These are phyloP conservation scores for Oryzias curvinotus DNA, from an alignment of 2,113 vertebrate genomes.

Conservation along the genomic window DNA sequence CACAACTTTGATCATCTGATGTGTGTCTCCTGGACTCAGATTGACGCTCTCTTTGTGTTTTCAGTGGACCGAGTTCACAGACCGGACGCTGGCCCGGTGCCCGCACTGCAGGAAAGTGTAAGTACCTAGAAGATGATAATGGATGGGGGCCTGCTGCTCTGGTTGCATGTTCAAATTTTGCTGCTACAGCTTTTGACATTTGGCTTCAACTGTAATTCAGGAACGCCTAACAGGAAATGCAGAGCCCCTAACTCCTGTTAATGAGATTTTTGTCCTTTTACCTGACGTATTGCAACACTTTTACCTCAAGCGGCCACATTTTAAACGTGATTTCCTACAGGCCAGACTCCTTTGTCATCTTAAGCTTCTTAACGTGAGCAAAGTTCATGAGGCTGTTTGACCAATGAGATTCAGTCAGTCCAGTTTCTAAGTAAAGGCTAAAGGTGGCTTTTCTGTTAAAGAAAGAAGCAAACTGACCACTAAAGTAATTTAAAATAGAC, in stretches of 20 bases:
- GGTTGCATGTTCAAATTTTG: neutral
- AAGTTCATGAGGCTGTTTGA: neutral
- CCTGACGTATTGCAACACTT: neutral
- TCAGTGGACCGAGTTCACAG: constrained; percentile 94
- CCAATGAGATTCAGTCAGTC: too few relatives aligned
- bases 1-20: neutral
- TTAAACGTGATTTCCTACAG: neutral
- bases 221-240: neutral
- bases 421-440: too few relatives aligned
- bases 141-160: neutral
- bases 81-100: constrained; percentile 88
- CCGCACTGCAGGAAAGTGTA: constrained; percentile 95
- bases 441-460: too few relatives aligned
- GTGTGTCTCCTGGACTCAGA: neutral
- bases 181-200: constrained; percentile 1
- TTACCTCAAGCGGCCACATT: neutral
- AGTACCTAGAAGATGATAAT: constrained; percentile 65
- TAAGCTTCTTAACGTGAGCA: constrained; percentile 21
- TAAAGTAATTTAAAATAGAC: too few relatives aligned
- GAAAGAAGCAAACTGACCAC: too few relatives aligned
- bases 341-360: neutral
- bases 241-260: constrained; percentile 8
- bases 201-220: neutral
- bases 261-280: neutral
- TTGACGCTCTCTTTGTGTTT: constrained; percentile 35